These are phyloP conservation scores for Oscheius sp. DNA, from an alignment of 2,888 invertebrate species.

Conservation along the genomic window DNA sequence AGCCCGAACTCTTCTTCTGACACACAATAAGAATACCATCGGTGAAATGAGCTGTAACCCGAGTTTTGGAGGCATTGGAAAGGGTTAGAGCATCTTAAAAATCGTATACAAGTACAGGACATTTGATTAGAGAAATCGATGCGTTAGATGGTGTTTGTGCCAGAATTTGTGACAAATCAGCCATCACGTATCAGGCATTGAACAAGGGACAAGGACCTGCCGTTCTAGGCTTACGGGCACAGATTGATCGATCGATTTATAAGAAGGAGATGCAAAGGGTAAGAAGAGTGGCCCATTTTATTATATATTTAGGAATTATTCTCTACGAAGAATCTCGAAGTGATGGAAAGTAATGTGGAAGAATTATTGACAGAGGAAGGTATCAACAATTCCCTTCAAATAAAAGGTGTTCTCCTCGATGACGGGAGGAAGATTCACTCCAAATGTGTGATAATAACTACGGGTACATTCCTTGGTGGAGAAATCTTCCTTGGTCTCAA, in stretches of 20 bases:
- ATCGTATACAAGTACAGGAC: constrained; percentile 34
- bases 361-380: constrained; percentile 78
- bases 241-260: constrained; percentile 85
- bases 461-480: constrained; percentile 87
- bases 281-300: not conserved
- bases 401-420: constrained; percentile 40
- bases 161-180: constrained; percentile 78
- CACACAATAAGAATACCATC: constrained; percentile 84
- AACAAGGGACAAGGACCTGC: constrained; percentile 86
- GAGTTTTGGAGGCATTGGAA: constrained; percentile 90
- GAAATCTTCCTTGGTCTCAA: constrained; percentile 84
- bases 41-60: constrained; percentile 91
- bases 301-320: constrained; percentile 52
- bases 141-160: constrained; percentile 86
- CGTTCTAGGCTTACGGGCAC: constrained; percentile 87
- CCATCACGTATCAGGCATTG: constrained; percentile 74
- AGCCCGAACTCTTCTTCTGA: constrained; percentile 80
- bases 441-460: constrained; percentile 80
- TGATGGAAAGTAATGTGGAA: constrained; percentile 81
- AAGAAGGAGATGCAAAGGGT: constrained; percentile 79
- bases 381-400: not conserved
- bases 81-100: constrained; percentile 73
- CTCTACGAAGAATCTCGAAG: constrained; percentile 75
- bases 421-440: constrained; percentile 36
- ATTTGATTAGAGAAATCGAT: constrained; percentile 78